A percentile compares a stretch with the other conserved stretches of the same genome.
phyloP scores from a whole-genome alignment of 1,140 invertebrate species.

The Drosophila mayri region DNA sequence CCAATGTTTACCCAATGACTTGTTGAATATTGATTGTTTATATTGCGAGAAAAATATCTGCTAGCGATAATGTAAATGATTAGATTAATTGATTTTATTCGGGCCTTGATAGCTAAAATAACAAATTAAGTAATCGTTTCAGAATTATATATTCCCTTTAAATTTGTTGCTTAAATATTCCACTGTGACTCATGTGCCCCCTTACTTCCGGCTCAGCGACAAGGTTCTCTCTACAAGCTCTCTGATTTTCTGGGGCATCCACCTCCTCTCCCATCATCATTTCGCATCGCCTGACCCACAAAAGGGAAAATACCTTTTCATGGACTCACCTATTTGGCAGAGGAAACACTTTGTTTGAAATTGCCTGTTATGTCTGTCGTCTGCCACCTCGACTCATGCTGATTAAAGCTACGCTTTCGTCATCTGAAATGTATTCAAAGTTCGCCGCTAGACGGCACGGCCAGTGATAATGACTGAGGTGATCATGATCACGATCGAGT shows the following conservation, averaged over 20 bases:
- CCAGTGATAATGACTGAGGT: conserved; percentile 31
- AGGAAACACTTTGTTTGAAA: conserved; percentile 61
- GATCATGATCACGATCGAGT: conserved; percentile 29
- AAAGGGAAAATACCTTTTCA: conserved; percentile 22
- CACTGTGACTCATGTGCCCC: conserved; percentile 8
- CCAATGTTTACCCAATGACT: conserved; percentile 21
- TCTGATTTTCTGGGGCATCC: neutral
- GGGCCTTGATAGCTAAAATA: too few relatives aligned
- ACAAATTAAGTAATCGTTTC: neutral
- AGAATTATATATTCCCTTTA: neutral
- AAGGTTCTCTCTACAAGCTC: neutral
- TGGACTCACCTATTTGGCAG: conserved; percentile 26
- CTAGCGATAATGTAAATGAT: neutral
- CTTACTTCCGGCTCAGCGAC: neutral
- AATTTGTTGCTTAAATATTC: neutral
- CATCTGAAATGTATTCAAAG: conserved; percentile 44
- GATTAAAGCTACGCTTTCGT: conserved; percentile 52
- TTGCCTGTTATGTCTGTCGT: conserved; percentile 34
- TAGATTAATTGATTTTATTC: neutral
- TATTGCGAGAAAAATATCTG: conserved; percentile 6
- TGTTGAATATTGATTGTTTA: conserved; percentile 18
- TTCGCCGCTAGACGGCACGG: conserved; percentile 22
- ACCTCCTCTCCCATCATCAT: conserved; percentile 10
- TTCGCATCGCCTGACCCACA: conserved; percentile 12
- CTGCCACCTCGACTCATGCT: conserved; percentile 9